phyloP scores from a whole-genome alignment of 2,888 invertebrate genomes.

The Dryobotodes eremita region DNA sequence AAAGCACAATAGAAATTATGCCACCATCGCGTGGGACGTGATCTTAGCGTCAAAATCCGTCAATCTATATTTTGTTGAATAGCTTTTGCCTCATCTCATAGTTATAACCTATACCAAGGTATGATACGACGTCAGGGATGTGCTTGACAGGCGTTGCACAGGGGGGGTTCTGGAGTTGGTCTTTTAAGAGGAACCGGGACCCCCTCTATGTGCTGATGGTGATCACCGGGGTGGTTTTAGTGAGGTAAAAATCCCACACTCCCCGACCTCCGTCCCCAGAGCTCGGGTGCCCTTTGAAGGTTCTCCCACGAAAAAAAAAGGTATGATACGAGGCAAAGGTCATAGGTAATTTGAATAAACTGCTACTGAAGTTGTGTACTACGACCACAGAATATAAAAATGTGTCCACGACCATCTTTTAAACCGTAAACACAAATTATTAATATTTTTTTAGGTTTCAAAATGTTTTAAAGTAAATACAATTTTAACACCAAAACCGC shows the following conservation, averaged over 20 bases:
- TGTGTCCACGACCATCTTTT: neutral
- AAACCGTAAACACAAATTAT: neutral
- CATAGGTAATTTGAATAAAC: neutral
- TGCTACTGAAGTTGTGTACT: neutral
- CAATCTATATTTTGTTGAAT: conserved; percentile 1
- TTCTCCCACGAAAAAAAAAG: too few relatives aligned
- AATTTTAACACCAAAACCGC: neutral
- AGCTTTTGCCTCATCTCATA: neutral
- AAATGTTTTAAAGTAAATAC: neutral
- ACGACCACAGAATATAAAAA: neutral
- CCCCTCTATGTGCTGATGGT: too few relatives aligned
- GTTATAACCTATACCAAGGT: neutral
- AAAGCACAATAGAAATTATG: conserved; percentile 37
- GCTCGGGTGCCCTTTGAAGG: too few relatives aligned
- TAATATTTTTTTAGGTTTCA: neutral
- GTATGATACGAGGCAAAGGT: neutral
- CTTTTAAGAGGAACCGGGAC: too few relatives aligned
- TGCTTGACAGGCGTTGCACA: too few relatives aligned
- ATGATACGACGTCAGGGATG: too few relatives aligned
- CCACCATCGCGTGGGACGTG: neutral
- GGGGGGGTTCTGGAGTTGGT: too few relatives aligned
- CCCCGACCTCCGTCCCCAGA: too few relatives aligned
- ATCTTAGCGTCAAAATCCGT: neutral
- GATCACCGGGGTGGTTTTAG: too few relatives aligned
- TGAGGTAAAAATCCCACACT: too few relatives aligned